Evolutionary conservation across 2,113 vertebrate genomes (phyloP).

Genomic region (Taxidea taxus): DNA sequence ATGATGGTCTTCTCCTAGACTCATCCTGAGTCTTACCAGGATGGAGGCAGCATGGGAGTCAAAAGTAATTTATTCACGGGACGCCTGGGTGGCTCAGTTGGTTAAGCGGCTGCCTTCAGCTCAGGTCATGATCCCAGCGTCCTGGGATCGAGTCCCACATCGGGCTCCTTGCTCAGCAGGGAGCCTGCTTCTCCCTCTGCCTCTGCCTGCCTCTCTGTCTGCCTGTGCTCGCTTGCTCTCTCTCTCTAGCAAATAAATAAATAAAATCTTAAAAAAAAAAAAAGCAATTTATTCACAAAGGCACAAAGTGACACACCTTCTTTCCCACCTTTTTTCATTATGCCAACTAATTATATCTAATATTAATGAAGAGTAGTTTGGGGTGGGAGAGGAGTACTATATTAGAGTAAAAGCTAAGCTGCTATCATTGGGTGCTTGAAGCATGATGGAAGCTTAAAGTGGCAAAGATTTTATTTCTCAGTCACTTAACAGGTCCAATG

Average conservation of each 20-base stretch:
- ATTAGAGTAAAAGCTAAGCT: background rate
- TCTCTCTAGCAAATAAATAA: too few relatives aligned
- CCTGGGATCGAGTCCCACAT: too few relatives aligned
- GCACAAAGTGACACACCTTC: constrained; percentile 41
- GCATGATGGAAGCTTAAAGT: background rate
- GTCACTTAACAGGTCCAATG: background rate
- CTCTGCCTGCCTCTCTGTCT: too few relatives aligned
- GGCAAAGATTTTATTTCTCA: background rate
- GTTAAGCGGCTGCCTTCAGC: too few relatives aligned
- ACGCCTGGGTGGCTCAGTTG: too few relatives aligned
- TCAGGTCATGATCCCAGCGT: too few relatives aligned
- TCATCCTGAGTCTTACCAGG: background rate
- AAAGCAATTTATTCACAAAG: constrained; percentile 52
- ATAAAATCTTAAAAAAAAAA: too few relatives aligned
- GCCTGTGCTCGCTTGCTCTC: too few relatives aligned
- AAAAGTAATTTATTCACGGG: constrained; percentile 51
- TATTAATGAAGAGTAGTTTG: constrained; percentile 16
- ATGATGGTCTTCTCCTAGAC: background rate
- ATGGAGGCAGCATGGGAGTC: background rate
- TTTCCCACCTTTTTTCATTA: constrained; percentile 67
- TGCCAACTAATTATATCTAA: constrained; percentile 57
- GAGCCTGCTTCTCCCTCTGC: too few relatives aligned
- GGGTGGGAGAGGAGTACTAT: background rate
- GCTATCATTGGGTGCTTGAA: background rate
- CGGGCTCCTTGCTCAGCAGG: too few relatives aligned